Evolutionary conservation across 2,888 invertebrate species (phyloP).

Genomic region (Lumbricus terrestris): DNA sequence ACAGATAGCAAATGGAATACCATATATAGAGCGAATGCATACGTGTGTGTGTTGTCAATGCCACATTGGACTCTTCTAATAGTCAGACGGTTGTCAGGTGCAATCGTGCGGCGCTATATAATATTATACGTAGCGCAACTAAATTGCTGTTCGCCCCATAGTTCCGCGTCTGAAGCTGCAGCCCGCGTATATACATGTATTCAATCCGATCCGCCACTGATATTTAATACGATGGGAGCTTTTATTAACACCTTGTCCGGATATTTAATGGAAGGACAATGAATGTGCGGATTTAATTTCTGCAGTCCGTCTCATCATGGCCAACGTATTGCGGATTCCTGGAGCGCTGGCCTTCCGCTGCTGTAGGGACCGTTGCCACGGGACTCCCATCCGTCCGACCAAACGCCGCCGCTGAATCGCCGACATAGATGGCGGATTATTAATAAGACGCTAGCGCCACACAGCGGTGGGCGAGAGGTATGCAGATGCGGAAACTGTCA

Average conservation of each 20-base stretch:
- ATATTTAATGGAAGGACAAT: conserved; percentile 15
- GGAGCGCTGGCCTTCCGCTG: conserved; percentile 12
- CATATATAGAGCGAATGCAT: background rate
- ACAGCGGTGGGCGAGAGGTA: background rate
- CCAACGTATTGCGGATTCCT: background rate
- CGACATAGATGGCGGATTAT: background rate
- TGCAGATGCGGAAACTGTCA: background rate
- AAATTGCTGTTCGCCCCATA: background rate
- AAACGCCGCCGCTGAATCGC: background rate
- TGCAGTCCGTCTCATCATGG: background rate
- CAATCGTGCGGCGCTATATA: background rate
- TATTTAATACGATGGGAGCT: conserved; percentile 8
- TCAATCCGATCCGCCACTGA: background rate
- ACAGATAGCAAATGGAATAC: background rate
- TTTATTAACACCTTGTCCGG: conserved; percentile 17
- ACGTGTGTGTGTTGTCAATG: background rate
- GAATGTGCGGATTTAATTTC: conserved; percentile 3
- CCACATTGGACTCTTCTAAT: background rate
- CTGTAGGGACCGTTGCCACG: background rate
- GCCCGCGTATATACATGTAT: too few relatives aligned
- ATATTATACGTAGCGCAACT: background rate
- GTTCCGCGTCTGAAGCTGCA: background rate
- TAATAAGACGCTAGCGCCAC: background rate
- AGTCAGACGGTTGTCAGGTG: background rate
- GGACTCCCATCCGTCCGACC: background rate